Evolutionary conservation across 2,113 vertebrate species (phyloP).

Genomic region (Eleginops maclovinus): DNA sequence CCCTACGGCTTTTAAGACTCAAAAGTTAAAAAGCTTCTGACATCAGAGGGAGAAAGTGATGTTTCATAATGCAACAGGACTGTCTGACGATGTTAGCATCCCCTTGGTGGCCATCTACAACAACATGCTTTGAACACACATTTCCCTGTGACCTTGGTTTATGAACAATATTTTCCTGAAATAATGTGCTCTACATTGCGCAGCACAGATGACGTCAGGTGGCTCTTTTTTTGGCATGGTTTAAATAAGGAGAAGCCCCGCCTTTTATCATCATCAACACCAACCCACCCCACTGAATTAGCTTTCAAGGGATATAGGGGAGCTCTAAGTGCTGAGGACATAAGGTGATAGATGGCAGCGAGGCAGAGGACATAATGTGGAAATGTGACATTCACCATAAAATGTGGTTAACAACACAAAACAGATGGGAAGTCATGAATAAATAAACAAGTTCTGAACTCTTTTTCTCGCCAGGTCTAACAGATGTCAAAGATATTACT

Average conservation of each 20-base stretch:
- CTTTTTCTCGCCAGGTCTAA: constrained; percentile 13
- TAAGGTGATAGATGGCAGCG: constrained; percentile 11
- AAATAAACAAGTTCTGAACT: constrained; percentile 52
- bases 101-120: constrained; percentile 3
- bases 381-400: constrained; percentile 25
- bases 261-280: constrained; percentile 1
- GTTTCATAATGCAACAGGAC: constrained; percentile 26
- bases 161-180: too few species aligned
- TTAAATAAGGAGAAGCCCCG: constrained; percentile 33
- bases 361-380: constrained; percentile 37
- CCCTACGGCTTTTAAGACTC: constrained; percentile 15
- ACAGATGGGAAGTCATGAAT: constrained; percentile 61
- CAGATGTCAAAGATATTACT: not conserved
- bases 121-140: not conserved
- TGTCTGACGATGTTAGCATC: constrained; percentile 13
- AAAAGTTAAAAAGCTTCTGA: constrained; percentile 36
- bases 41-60: constrained; percentile 31
- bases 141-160: constrained; percentile 49
- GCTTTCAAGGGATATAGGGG: constrained; percentile 10
- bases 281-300: not conserved
- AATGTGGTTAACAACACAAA: constrained; percentile 33
- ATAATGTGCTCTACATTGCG: not conserved
- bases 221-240: constrained; percentile 47
- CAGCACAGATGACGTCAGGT: too few species aligned
- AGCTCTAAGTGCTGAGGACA: constrained; percentile 4